A percentile compares a stretch with the other conserved stretches of the same genome.
Conservation (phyloP, 53 echinoderm and acorn worm genomes). For the Paelopatides confundens region DNA sequence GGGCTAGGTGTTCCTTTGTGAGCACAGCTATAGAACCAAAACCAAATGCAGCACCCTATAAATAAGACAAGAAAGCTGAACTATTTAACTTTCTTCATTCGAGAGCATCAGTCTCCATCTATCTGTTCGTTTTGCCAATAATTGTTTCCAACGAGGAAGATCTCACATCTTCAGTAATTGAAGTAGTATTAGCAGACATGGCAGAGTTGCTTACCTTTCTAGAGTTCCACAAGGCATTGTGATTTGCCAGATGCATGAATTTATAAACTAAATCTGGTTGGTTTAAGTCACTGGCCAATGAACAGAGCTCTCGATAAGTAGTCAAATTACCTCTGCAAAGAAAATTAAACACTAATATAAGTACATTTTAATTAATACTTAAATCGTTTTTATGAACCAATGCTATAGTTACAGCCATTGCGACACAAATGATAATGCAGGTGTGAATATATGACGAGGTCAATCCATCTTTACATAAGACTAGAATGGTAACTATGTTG, state of each 20-base stretch:
- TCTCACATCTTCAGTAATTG: too few species aligned
- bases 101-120: too few species aligned
- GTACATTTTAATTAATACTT: background rate
- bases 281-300: constrained; percentile 94
- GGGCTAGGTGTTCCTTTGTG: constrained; percentile 88
- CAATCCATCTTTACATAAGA: too few species aligned
- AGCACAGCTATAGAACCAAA: constrained; percentile 87
- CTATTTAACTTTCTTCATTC: too few species aligned
- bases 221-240: constrained; percentile 97
- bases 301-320: constrained; percentile 94
- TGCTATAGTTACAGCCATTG: too few species aligned
- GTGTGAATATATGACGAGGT: background rate
- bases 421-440: background rate
- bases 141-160: too few species aligned
- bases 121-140: too few species aligned
- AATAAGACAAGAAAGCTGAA: background rate
- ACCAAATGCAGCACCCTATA: constrained; percentile 95
- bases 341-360: background rate
- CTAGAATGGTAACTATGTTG: too few species aligned
- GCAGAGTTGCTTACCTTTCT: constrained; percentile 85
- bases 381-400: background rate
- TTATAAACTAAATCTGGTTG: constrained; percentile 98
- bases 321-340: constrained; percentile 73
- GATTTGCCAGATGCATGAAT: constrained; percentile 97
- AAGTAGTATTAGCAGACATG: too few species aligned